Conservation (phyloP, 1,140 invertebrate species). For the Gyrodactylus bullatarudis region DNA sequence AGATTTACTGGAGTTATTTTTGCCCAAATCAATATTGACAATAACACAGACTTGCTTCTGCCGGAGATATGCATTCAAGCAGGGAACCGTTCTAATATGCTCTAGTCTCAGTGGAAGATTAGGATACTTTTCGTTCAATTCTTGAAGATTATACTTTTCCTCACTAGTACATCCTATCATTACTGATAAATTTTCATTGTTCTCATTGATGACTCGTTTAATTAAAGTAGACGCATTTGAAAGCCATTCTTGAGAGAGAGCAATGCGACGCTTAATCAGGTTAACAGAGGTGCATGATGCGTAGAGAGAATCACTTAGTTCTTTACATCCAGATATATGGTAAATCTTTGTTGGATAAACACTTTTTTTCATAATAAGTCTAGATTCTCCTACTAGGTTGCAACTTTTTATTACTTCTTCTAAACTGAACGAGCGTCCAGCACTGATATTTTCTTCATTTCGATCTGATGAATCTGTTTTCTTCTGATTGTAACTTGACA, state of each 20-base stretch:
- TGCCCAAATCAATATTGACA: neutral
- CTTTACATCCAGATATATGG: neutral
- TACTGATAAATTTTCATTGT: neutral
- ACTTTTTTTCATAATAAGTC: neutral
- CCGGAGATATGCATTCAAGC: neutral
- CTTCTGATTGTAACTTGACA: neutral
- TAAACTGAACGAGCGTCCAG: neutral
- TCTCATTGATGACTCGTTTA: neutral
- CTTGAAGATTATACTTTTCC: neutral
- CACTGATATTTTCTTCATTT: neutral
- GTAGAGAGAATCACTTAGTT: neutral
- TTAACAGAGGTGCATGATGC: neutral
- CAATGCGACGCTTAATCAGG: neutral
- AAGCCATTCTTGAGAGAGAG: neutral
- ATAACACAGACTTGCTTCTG: neutral
- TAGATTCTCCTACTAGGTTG: neutral
- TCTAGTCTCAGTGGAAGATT: neutral
- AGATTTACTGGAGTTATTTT: neutral
- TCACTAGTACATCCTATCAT: neutral
- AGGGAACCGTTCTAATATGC: neutral
- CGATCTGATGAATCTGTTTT: neutral
- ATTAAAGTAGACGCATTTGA: neutral
- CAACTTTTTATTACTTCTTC: neutral
- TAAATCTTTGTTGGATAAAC: neutral
- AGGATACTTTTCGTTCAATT: neutral